A percentile compares a stretch with the other conserved stretches of the same genome.
phyloP scores from a whole-genome alignment of 1,140 invertebrate species.

The Drosophila carrolli region DNA sequence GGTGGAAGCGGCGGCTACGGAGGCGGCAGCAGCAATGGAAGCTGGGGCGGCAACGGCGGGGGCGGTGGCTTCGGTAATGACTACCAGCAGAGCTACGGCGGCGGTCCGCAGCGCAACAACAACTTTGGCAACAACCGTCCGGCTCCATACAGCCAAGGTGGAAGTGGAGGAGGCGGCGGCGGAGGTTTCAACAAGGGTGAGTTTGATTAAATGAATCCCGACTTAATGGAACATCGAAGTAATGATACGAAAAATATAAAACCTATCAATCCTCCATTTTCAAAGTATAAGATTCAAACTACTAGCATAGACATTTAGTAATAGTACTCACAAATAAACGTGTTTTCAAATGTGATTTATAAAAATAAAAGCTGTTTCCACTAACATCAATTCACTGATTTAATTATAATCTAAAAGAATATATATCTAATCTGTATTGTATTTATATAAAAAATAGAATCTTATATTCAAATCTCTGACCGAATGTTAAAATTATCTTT shows the following conservation, averaged over 20 bases:
- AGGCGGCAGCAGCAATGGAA: constrained; percentile 53
- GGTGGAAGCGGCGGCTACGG: constrained; percentile 57
- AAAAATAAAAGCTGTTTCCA: no score
- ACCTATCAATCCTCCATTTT: no score
- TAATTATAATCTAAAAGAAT: no score
- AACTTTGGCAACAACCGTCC: constrained; percentile 86
- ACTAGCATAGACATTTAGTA: no score
- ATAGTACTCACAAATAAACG: no score
- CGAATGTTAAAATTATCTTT: neutral
- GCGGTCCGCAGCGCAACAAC: constrained; percentile 89
- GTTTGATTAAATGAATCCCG: neutral
- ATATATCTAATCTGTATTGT: no score
- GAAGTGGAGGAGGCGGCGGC: constrained; percentile 42
- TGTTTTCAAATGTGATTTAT: no score
- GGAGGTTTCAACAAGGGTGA: constrained; percentile 75
- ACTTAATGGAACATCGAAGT: no score
- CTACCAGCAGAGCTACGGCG: constrained; percentile 91
- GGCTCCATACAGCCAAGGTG: constrained; percentile 86
- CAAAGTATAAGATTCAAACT: no score
- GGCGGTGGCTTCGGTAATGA: constrained; percentile 89
- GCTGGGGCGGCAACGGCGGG: constrained; percentile 82
- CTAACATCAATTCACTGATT: no score
- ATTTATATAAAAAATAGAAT: no score
- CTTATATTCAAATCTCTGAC: neutral
- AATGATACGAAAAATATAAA: no score